Evolutionary conservation across 2,888 invertebrate species (phyloP), one percentile per base, ranked within the genome.

Genomic region (Venusia cambrica): DNA sequence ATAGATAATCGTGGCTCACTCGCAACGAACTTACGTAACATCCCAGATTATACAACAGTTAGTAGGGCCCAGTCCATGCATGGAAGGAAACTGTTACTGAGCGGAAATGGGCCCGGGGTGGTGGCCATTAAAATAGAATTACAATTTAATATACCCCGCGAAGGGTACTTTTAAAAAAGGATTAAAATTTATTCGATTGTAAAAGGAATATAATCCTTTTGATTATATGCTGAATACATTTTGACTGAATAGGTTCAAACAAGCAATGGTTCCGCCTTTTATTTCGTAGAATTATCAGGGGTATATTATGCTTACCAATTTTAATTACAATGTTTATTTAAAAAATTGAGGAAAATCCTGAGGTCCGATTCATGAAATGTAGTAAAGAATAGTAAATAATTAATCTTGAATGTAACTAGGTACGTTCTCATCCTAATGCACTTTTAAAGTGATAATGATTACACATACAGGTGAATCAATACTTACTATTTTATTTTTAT

Each of bases 1-100:
- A 75, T 78, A 75, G 70, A 78, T 76, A 78, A 78, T 74, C 66
- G 61, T 63, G 54, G 54, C 61, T 62, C 59, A 61, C 59, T 62
- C 51, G 57, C 52, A 60, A 58, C 55, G 54, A 68, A 66, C 62
- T 73, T 63, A 71, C 56, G 57, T 64, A 67, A 64, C 61, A 68
- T 5, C 9, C 5, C 20, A 32, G 29, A 36, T 21, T 36, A 33
- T 18, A 22, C 18, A 11, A 7, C 9, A 32, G 29, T 32, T 24
- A 32, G 61, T 55, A 58, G 48, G 44, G 38, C 5, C 53, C 50
- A 19, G 17, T 24, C 30, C 24, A 15, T 28, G 35, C 27, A 51
- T 71, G 71, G 71, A 68, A 76, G 78, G 79, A 81, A 81, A 74
- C 69, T 73, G 74, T 80, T 79, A 76, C 66, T 49, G 70, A 72